Percentiles rank a stretch among this genome's conserved stretches.
These are phyloP conservation scores for Phyllotreta cruciferae DNA, from an alignment of 2,888 invertebrate genomes.

Conservation along the genomic window DNA sequence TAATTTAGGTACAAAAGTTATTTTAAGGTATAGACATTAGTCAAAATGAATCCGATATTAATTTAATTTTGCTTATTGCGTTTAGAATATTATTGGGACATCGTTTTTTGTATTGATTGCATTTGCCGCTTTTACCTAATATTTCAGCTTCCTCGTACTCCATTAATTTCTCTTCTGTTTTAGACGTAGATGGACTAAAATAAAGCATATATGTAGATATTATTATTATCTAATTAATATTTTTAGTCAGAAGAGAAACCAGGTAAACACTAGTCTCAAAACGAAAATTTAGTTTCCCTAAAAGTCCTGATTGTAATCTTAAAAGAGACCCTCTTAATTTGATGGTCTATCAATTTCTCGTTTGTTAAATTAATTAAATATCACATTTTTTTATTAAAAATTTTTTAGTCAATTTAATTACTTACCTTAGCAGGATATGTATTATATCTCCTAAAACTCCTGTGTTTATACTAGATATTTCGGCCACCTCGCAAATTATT, in stretches of 20 bases:
- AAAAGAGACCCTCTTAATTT: no score
- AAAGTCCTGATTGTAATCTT: no score
- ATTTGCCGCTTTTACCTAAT: constrained; percentile 56
- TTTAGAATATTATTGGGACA: constrained; percentile 67
- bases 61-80: constrained; percentile 55
- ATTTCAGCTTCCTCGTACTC: constrained; percentile 47
- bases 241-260: constrained; percentile 1
- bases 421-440: constrained; percentile 51
- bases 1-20: no score
- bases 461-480: constrained; percentile 45
- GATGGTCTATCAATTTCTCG: no score
- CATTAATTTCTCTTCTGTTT: constrained; percentile 41
- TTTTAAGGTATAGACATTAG: background rate
- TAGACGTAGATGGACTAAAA: constrained; percentile 71
- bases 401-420: background rate
- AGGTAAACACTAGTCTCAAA: constrained; percentile 12
- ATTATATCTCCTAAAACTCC: constrained; percentile 50
- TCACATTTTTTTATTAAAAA: background rate
- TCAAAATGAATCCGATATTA: constrained; percentile 14
- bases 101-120: constrained; percentile 60
- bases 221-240: background rate
- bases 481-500: constrained; percentile 74
- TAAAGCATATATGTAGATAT: background rate
- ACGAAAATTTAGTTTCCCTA: no score
- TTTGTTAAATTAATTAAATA: no score